Conservation (phyloP, 2,797 vertebrate species). For the Onychomys arenicola region DNA sequence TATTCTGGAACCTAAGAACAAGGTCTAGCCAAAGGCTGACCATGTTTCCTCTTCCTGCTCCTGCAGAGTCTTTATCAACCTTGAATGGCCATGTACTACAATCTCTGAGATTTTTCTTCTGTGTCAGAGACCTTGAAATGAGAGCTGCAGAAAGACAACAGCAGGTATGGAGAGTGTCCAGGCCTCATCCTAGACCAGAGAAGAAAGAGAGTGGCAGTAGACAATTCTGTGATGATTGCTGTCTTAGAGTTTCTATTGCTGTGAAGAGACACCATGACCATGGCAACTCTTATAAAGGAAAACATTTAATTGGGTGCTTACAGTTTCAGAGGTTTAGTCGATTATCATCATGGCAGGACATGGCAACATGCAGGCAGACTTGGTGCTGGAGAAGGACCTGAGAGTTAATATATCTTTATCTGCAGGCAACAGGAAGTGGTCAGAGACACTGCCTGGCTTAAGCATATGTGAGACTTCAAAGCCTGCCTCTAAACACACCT, state of each 20-base stretch:
- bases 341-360: background rate
- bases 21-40: background rate
- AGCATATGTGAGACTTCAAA: background rate
- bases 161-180: background rate
- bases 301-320: background rate
- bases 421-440: background rate
- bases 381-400: background rate
- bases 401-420: background rate
- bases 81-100: background rate
- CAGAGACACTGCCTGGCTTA: background rate
- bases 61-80: background rate
- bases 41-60: background rate
- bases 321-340: background rate
- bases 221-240: background rate
- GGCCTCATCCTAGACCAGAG: background rate
- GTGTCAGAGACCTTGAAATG: background rate
- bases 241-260: background rate
- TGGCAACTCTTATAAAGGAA: background rate
- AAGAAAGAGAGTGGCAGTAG: background rate
- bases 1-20: background rate
- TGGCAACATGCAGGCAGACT: background rate
- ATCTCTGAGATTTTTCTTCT: constrained; percentile 5
- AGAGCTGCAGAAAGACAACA: background rate
- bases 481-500: background rate
- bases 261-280: background rate